Conservation (phyloP, 2,888 invertebrate genomes). For the Himalopsyche kuldschensis region DNA sequence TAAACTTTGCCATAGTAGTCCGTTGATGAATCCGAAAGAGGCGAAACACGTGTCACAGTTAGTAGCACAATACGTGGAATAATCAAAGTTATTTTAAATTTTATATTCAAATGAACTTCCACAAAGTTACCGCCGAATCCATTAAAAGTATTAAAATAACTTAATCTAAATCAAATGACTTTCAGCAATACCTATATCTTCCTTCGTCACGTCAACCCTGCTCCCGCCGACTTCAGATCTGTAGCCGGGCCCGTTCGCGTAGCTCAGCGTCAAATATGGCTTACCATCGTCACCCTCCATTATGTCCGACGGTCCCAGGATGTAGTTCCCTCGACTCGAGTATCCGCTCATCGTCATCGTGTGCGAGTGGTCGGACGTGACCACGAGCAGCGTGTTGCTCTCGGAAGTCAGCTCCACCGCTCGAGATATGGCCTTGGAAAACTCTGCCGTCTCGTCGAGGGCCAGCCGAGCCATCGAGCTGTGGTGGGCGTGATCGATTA, state of each 20-base stretch:
- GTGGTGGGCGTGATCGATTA: conserved; percentile 64
- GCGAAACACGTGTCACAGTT: no score
- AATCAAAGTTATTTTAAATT: no score
- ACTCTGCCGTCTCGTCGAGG: conserved; percentile 63
- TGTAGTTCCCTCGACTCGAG: conserved; percentile 59
- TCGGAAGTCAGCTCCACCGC: conserved; percentile 53
- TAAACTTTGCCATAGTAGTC: no score
- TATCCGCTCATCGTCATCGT: conserved; percentile 62
- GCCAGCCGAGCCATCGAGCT: conserved; percentile 54
- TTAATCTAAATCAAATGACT: no score
- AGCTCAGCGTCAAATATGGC: conserved; percentile 64
- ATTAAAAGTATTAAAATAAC: no score
- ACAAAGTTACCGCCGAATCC: no score
- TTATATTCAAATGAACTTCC: no score
- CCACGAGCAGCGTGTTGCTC: conserved; percentile 65
- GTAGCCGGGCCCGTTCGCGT: conserved; percentile 68
- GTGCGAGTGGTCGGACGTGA: conserved; percentile 64
- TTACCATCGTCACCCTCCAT: conserved; percentile 53
- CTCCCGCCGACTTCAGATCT: conserved; percentile 39
- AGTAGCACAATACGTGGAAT: no score
- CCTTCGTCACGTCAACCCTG: conserved; percentile 22
- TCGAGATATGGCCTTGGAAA: conserved; percentile 50
- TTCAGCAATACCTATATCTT: neutral
- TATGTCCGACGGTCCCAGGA: conserved; percentile 56
- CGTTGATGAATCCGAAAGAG: no score